Evolutionary conservation across 2,888 invertebrate species (phyloP), one percentile per base, ranked within the genome.

Genomic region (Synanthedon tipuliformis): DNA sequence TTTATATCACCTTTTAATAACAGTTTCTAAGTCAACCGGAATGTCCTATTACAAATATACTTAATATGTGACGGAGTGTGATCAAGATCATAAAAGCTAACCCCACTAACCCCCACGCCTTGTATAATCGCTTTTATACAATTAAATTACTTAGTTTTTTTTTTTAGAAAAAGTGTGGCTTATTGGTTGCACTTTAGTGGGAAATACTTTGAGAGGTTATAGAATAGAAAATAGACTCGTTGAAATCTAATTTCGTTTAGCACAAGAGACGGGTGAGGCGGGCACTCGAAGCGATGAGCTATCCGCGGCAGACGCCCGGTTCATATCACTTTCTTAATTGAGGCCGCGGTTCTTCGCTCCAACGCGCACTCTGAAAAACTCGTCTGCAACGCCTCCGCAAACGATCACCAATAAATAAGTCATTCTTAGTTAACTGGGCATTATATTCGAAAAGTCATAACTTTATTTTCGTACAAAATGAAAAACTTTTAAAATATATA

Each of bases 181-280:
- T 4, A 23, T 34, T 34, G 34, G 34, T 34, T 34, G 34, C 34
- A 34, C 34, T 34, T 34, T 34, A 10, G 2, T 34, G 10, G 34
- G 10, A 34, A 34, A 67, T 34, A 34, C 34, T 34, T 69, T 10
- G 34, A 10, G 34, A 10, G 34, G 34, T 34, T 34, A 34, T 70
- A 67, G 69, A 64, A 70, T 75, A 77, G 77, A 82, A 83, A 82
- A 79, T 74, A 68, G 81, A 78, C 85, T 87, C 75, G 82, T 88
- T 88, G 81, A 88, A 86, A 88, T 88, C 88, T 88, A 88, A 88
- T 88, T 88, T 88, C 84, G 80, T 84, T 79, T 78, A 81, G 79
- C 82, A 79, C 79, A 84, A 84, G 81, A 77, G 77, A 73, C 78
- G 18, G 13, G 64, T 78, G 81, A 77, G 77, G 74, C 78, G 18